Percentiles rank a stretch among this genome's conserved stretches.
phyloP scores from a whole-genome alignment of 2,797 vertebrate species.

The Helarctos malayanus region DNA sequence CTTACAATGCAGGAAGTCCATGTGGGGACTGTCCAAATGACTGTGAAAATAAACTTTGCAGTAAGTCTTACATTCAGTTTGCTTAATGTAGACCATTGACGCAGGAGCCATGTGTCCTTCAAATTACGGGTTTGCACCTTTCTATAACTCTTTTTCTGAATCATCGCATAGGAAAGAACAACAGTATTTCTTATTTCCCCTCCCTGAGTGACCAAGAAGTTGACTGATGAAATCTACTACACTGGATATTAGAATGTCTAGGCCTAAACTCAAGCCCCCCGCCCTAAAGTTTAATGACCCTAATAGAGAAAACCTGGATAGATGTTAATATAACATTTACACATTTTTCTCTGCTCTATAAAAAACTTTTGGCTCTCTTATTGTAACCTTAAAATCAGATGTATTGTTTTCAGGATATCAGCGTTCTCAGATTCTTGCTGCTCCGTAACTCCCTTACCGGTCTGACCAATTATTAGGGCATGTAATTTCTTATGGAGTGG shows the following conservation, averaged over 20 bases:
- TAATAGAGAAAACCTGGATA: neutral
- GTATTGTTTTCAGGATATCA: neutral
- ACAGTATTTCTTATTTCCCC: neutral
- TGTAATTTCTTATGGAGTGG: neutral
- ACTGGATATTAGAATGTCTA: neutral
- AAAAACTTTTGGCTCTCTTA: neutral
- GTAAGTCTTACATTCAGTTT: slow-evolving; percentile 58
- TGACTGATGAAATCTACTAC: neutral
- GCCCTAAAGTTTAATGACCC: neutral
- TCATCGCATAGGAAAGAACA: neutral
- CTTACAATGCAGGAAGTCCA: neutral
- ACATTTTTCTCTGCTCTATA: neutral
- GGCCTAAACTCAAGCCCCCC: neutral
- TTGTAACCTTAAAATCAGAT: neutral
- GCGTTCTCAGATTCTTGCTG: neutral
- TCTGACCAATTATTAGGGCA: neutral
- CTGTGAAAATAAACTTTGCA: slow-evolving; percentile 69
- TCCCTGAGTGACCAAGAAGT: neutral
- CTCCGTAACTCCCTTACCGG: neutral
- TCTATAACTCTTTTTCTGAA: neutral
- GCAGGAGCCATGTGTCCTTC: neutral
- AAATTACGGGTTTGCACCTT: neutral
- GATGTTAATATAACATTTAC: neutral
- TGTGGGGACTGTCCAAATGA: neutral
- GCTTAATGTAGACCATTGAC: neutral